Conservation (phyloP, 2,797 vertebrate genomes). For the Bryconaethiops microstoma region DNA sequence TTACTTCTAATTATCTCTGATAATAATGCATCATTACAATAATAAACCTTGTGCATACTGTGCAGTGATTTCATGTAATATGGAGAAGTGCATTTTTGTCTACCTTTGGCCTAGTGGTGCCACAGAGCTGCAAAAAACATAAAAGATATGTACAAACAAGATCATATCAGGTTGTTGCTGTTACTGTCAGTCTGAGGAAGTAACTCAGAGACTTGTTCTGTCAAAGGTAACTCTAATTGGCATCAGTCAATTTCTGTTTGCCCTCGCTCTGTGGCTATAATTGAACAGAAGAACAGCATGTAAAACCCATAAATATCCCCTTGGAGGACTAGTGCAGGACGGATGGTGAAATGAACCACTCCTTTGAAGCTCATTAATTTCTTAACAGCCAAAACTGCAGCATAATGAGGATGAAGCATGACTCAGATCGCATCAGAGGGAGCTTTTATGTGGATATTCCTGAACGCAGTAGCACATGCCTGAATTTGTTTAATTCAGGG, state of each 20-base stretch:
- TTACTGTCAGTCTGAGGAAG: conserved; percentile 28
- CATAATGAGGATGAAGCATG: conserved; percentile 66
- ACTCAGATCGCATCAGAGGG: conserved; percentile 48
- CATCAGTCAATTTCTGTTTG: conserved; percentile 53
- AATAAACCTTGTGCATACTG: not conserved
- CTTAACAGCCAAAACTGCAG: conserved; percentile 59
- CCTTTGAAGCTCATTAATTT: conserved; percentile 69
- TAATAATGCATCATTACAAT: not conserved
- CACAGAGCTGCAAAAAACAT: conserved; percentile 1
- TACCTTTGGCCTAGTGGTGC: not conserved
- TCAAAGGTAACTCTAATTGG: conserved; percentile 54
- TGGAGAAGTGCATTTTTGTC: not conserved
- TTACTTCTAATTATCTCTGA: not conserved
- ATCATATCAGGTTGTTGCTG: conserved; percentile 32
- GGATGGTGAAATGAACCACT: conserved; percentile 64
- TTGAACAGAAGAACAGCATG: conserved; percentile 55
- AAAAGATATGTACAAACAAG: conserved; percentile 21
- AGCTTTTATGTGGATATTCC: conserved; percentile 65
- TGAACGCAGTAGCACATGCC: conserved; percentile 63
- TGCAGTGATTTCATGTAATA: not conserved
- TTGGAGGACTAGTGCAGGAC: conserved; percentile 59
- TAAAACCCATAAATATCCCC: conserved; percentile 61
- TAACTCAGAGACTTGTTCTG: conserved; percentile 38
- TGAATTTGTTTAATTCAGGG: conserved; percentile 58
- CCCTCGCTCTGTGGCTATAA: conserved; percentile 55